A percentile compares a stretch with the other conserved stretches of the same genome.
Evolutionary conservation across 2,797 vertebrate genomes (phyloP).

Genomic region (Spinus pinus): DNA sequence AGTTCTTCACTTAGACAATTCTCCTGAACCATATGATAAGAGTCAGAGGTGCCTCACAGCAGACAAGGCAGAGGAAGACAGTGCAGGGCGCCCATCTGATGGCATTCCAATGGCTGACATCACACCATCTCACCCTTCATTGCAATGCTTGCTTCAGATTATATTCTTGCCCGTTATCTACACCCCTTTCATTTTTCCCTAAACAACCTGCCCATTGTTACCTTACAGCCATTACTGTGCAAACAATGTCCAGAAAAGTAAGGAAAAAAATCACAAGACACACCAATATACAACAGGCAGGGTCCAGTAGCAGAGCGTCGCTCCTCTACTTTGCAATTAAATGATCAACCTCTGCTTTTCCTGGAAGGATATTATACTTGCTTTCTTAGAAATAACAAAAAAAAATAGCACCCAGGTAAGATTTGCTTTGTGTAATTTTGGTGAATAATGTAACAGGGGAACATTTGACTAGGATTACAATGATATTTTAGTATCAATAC

Average conservation of each 20-base stretch:
- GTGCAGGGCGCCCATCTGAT: background rate
- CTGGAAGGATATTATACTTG: background rate
- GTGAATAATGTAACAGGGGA: background rate
- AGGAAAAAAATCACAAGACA: background rate
- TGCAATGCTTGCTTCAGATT: background rate
- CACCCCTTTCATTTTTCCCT: background rate
- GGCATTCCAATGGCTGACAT: conserved; percentile 68
- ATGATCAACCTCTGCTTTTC: background rate
- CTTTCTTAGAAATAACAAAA: background rate
- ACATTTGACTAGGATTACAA: background rate
- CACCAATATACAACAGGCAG: background rate
- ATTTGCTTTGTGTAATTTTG: background rate
- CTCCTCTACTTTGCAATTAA: background rate
- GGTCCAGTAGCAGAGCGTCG: background rate
- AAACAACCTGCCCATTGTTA: background rate
- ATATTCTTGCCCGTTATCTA: background rate
- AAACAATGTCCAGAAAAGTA: background rate
- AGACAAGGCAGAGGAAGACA: background rate
- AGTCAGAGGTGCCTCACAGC: conserved; percentile 65
- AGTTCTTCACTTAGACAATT: conserved; percentile 86
- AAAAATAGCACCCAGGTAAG: background rate
- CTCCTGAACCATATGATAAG: conserved; percentile 75
- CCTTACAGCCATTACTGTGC: background rate
- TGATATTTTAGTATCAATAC: background rate
- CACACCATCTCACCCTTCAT: background rate